phyloP scores from a whole-genome alignment of 2,888 invertebrate species.

The Trichacis sp. region DNA sequence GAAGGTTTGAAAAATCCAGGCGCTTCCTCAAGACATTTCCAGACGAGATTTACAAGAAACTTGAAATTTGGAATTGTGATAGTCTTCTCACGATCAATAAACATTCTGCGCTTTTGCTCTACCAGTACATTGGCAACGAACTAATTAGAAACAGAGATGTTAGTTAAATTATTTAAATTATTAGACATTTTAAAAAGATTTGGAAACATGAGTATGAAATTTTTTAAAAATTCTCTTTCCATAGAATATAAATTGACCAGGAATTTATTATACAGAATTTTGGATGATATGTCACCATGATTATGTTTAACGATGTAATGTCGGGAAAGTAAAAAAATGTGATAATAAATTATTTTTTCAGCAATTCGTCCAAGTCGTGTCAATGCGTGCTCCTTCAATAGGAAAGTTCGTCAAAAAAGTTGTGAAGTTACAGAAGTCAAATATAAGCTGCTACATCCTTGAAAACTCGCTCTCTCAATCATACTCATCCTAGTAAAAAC shows the following conservation, averaged over 20 bases:
- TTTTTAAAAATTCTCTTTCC: too few relatives aligned
- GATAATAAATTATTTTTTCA: too few relatives aligned
- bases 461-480: too few relatives aligned
- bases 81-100: conserved; percentile 50
- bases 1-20: conserved; percentile 26
- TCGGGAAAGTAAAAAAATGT: too few relatives aligned
- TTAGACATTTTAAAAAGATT: too few relatives aligned
- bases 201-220: too few relatives aligned
- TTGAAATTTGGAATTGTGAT: conserved; percentile 44
- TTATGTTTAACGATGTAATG: too few relatives aligned
- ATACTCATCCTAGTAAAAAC: too few relatives aligned
- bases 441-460: neutral
- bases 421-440: neutral
- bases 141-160: conserved; percentile 48
- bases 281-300: neutral
- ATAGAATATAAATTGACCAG: too few relatives aligned
- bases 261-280: too few relatives aligned
- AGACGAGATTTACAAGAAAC: conserved; percentile 37
- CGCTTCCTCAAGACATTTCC: conserved; percentile 50
- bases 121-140: conserved; percentile 48
- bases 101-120: conserved; percentile 58
- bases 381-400: neutral
- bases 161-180: conserved; percentile 8
- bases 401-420: neutral
- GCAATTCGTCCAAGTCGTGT: neutral